A percentile compares a stretch with the other conserved stretches of the same genome.
Conservation (phyloP, 2,797 vertebrate species). For the Lepus townsendii region DNA sequence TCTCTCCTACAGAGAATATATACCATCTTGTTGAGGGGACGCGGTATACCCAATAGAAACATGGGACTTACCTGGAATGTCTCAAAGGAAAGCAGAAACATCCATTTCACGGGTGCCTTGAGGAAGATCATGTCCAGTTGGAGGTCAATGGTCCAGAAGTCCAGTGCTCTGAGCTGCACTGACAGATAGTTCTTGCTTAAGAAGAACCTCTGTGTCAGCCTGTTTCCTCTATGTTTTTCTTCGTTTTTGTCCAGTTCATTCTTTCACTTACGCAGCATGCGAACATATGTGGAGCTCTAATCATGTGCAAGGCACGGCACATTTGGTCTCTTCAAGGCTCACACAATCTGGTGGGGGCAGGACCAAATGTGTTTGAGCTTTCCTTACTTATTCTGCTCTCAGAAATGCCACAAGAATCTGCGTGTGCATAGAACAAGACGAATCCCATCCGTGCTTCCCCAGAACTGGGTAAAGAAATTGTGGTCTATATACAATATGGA, state of each 20-base stretch:
- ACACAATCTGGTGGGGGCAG: rapidly evolving
- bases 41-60: too few relatives aligned
- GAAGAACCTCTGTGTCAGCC: rapidly evolving
- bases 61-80: rapidly evolving
- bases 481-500: too few relatives aligned
- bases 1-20: not conserved
- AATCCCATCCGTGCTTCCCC: rapidly evolving
- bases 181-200: rapidly evolving
- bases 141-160: rapidly evolving
- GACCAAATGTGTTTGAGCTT: rapidly evolving
- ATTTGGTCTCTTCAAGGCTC: rapidly evolving
- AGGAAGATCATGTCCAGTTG: too few relatives aligned
- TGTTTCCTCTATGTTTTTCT: not conserved
- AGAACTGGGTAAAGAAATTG: too few relatives aligned
- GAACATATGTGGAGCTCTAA: rapidly evolving
- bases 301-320: rapidly evolving
- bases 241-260: not conserved
- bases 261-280: not conserved
- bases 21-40: rapidly evolving
- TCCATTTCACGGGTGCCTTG: rapidly evolving
- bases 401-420: rapidly evolving
- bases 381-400: not conserved
- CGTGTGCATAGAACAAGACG: rapidly evolving
- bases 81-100: rapidly evolving
- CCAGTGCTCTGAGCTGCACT: rapidly evolving